phyloP scores from a whole-genome alignment of 2,797 vertebrate genomes.

The Chrosomus eos region DNA sequence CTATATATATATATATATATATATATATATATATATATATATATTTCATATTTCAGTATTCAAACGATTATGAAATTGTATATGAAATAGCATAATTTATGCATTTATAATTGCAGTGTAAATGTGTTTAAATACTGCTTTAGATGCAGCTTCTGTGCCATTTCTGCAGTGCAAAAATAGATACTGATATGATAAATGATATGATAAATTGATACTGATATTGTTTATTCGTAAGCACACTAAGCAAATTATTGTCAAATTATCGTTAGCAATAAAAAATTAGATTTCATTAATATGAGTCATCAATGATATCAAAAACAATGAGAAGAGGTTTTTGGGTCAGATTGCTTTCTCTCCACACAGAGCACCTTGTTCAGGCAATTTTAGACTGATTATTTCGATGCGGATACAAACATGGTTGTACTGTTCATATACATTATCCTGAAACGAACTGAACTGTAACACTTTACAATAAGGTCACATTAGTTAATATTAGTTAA shows the following conservation, averaged over 20 bases:
- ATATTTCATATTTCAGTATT: neutral
- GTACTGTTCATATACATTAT: neutral
- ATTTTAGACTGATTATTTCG: neutral
- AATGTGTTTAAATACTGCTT: neutral
- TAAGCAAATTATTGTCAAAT: neutral
- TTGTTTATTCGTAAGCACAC: neutral
- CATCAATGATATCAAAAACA: neutral
- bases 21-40: too few species aligned
- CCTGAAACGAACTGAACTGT: neutral
- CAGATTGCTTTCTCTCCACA: too few species aligned
- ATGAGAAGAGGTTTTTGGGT: neutral
- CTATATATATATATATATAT: too few species aligned
- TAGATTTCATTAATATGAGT: neutral
- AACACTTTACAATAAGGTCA: neutral
- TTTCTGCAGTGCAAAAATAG: neutral
- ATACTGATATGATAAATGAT: too few species aligned
- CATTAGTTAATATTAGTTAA: neutral
- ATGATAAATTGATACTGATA: neutral
- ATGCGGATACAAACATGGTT: neutral
- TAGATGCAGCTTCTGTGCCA: neutral
- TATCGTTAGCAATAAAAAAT: neutral
- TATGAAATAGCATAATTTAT: neutral
- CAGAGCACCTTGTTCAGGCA: neutral
- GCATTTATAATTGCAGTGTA: neutral
- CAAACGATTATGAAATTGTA: too few species aligned